Conservation (phyloP, 2,797 vertebrate genomes). For the Rhinella marina region DNA sequence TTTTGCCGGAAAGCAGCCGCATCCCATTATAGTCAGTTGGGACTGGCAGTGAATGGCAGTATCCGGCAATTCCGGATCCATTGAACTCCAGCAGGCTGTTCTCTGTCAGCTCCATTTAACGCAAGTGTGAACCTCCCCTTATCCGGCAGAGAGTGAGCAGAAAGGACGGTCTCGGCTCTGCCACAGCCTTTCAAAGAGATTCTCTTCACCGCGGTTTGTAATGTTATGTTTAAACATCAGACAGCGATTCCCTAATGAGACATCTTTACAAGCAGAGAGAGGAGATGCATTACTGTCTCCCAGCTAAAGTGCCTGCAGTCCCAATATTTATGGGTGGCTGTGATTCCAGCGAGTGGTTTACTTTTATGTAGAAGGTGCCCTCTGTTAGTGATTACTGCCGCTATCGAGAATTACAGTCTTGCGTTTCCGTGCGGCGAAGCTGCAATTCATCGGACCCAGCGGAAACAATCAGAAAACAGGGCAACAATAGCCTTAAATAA, state of each 20-base stretch:
- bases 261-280: conserved; percentile 45
- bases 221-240: conserved; percentile 58
- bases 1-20: too few species aligned
- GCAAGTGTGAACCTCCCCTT: too few species aligned
- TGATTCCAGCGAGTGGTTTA: conserved; percentile 43
- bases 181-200: conserved; percentile 48
- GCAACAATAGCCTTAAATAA: too few species aligned
- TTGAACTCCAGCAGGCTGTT: too few species aligned
- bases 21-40: too few species aligned
- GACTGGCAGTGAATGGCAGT: too few species aligned
- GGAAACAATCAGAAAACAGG: not conserved
- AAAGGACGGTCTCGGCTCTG: not conserved
- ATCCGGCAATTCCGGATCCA: too few species aligned
- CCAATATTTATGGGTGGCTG: conserved; percentile 54
- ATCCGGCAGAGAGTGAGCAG: not conserved
- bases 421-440: not conserved
- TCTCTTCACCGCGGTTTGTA: conserved; percentile 33
- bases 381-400: conserved; percentile 36
- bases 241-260: conserved; percentile 53
- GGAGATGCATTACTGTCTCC: conserved; percentile 47
- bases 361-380: conserved; percentile 57
- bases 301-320: conserved; percentile 43
- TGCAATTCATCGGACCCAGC: not conserved
- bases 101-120: not conserved
- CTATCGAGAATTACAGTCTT: not conserved